Evolutionary conservation across 2,888 invertebrate genomes (phyloP), one percentile per base, ranked within the genome.

Genomic region (Parnassius smintheus): DNA sequence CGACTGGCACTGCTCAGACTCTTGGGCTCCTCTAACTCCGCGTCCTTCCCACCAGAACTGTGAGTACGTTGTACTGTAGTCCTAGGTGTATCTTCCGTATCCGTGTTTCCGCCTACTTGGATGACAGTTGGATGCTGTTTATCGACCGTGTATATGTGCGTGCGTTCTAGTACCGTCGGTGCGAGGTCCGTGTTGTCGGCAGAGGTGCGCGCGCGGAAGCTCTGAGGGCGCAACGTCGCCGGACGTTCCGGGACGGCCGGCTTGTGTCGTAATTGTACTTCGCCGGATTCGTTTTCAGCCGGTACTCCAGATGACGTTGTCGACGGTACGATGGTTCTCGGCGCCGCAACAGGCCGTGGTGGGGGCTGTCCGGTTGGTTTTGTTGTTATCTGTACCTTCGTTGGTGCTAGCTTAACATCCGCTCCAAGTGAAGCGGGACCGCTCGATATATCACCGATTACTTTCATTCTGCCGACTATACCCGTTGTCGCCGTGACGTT

Each of bases 191-290:
- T 35, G 50, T 59, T 62, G 59, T 83, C 80, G 44, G 72, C 74
- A 51, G 87, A 86, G 68, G 80, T 82, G 59, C 90, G 83, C 61
- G 81, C 89, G 65, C 92, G 85, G 78, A 91, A 93, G 78, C 88
- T 92, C 62, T 93, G 94, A 70, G 93, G 93, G 22, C 93, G 92
- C 64, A 96, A 87, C 54, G 94, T 94, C 50, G 95, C 94, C 56
- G 96, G 96, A 62, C 97, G 93, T 81, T 96, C 96, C 57, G 97
- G 97, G 70, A 97, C 94, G 58, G 95, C 95, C 8, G 97, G 97
- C 83, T 97, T 97, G 78, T 93, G 89, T 41, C 94, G 91, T 68
- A 94, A 79, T 75, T 92, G 92, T 53, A 94, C 93, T 54, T 82
- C 84, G 45, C 74, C 83, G 41, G 83, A 83, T 35, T 78, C 80